Percentiles rank a stretch among this genome's conserved stretches.
phyloP scores from a whole-genome alignment of 2,888 invertebrate genomes.

The Standfussiana lucernea region DNA sequence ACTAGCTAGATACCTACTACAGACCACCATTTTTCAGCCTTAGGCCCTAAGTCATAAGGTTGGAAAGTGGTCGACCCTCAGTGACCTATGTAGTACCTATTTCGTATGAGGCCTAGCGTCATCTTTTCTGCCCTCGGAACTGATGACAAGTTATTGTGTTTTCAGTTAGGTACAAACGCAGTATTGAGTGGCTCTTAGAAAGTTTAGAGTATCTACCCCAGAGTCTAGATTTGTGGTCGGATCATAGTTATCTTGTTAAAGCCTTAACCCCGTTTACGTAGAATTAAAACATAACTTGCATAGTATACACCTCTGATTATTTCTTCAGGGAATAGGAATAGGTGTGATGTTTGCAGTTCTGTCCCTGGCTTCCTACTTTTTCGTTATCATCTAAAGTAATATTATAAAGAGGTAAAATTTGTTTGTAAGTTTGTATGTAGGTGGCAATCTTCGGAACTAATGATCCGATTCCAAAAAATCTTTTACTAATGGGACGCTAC shows the following conservation, averaged over 20 bases:
- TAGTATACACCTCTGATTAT: background rate
- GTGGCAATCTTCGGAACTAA: no score
- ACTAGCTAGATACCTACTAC: background rate
- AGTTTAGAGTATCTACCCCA: background rate
- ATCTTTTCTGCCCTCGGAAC: background rate
- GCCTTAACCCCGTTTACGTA: no score
- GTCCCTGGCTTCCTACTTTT: background rate
- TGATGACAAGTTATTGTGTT: background rate
- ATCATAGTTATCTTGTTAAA: background rate
- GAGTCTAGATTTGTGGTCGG: background rate
- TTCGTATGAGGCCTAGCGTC: background rate
- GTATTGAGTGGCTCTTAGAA: background rate
- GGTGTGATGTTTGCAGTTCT: background rate
- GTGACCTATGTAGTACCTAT: no score
- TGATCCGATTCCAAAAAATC: no score
- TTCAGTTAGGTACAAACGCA: background rate
- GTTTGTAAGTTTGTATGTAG: no score
- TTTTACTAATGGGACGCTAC: no score
- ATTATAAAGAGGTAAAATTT: no score
- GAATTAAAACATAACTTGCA: background rate
- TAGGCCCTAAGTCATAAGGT: no score
- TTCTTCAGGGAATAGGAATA: no score
- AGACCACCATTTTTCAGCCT: no score
- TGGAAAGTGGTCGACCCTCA: no score
- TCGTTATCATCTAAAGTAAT: no score